Conservation (phyloP, 2,888 invertebrate genomes). For the Microplitis deprimator region DNA sequence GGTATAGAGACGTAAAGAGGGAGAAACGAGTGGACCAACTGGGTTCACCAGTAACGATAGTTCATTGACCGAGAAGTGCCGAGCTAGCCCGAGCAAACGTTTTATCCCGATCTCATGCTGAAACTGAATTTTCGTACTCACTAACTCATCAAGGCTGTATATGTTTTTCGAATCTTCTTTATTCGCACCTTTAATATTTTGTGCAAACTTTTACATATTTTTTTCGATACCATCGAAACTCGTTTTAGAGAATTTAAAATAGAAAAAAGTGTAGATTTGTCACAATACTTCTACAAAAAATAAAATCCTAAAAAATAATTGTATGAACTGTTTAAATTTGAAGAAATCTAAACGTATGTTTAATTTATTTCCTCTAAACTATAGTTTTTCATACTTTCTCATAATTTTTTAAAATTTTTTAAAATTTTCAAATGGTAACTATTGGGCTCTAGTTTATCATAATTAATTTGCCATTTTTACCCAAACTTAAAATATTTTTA, state of each 20-base stretch:
- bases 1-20: constrained; percentile 34
- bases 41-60: constrained; percentile 70
- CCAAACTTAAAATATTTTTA: too few species aligned
- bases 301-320: not conserved
- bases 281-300: not conserved
- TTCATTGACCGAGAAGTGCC: constrained; percentile 70
- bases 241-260: not conserved
- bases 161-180: not conserved
- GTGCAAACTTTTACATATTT: not conserved
- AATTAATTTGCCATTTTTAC: too few species aligned
- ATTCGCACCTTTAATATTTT: constrained; percentile 4
- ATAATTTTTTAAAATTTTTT: too few species aligned
- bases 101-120: constrained; percentile 50
- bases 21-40: constrained; percentile 69
- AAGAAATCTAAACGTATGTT: not conserved
- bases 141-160: not conserved
- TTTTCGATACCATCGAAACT: not conserved
- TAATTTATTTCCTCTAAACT: too few species aligned
- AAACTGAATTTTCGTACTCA: constrained; percentile 49
- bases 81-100: constrained; percentile 58
- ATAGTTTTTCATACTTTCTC: too few species aligned
- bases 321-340: not conserved
- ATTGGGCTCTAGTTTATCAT: too few species aligned
- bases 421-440: too few species aligned
- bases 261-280: not conserved